Conservation (phyloP, 2,888 invertebrate species). For the Mythimna albipuncta region DNA sequence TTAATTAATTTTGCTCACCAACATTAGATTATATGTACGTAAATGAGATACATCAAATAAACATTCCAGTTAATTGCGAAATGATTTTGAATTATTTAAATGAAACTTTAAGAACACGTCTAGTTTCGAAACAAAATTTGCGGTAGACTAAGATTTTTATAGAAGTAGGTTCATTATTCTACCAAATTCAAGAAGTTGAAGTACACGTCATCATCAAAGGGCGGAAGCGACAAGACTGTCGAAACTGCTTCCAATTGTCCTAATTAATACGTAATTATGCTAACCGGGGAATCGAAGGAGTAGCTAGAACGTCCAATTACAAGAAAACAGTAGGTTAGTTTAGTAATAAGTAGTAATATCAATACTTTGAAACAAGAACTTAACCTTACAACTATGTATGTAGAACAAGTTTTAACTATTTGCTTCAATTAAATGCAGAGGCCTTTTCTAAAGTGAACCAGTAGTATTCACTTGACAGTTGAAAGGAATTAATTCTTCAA, state of each 20-base stretch:
- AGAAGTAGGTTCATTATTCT: background rate
- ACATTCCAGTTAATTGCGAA: too few species aligned
- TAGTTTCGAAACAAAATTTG: background rate
- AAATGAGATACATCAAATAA: too few species aligned
- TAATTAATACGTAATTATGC: slow-evolving; percentile 67
- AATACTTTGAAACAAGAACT: background rate
- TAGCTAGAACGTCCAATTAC: slow-evolving; percentile 39
- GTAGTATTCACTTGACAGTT: too few species aligned
- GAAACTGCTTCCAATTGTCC: slow-evolving; percentile 74
- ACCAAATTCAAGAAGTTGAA: slow-evolving; percentile 1
- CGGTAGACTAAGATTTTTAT: background rate
- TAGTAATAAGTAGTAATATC: background rate
- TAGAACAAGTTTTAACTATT: too few species aligned
- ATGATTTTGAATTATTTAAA: background rate
- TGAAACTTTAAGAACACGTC: background rate
- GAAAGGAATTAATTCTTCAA: too few species aligned
- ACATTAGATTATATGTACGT: too few species aligned
- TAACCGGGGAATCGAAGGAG: slow-evolving; percentile 64
- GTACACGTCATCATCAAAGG: slow-evolving; percentile 61
- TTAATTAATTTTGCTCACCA: too few species aligned
- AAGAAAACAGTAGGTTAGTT: slow-evolving; percentile 22
- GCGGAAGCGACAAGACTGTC: slow-evolving; percentile 70
- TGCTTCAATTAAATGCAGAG: too few species aligned
- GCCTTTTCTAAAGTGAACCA: too few species aligned
- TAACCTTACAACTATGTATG: background rate